Evolutionary conservation across 2,113 vertebrate genomes (phyloP), one percentile per base, ranked within the genome.

Genomic region (Dasyurus viverrinus): DNA sequence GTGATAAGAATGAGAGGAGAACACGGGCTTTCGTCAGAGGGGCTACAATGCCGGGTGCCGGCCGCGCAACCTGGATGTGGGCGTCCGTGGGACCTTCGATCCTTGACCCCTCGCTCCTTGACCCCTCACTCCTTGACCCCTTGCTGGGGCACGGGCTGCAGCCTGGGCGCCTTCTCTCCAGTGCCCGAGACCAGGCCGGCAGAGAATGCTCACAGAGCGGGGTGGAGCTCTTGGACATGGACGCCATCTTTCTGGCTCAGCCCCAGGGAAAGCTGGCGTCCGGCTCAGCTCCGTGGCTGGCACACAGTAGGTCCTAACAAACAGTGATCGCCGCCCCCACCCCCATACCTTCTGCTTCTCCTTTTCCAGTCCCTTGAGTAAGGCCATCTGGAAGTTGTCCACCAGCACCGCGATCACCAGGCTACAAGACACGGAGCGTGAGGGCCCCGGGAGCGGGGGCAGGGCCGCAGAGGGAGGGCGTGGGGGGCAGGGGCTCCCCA

Each of bases 391-490:
- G 97, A 98, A 98, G 93, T 98, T 98, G 48, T 98, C 98, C 19
- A 98, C 98, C 90, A 98, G 93, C 12, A 98, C 98, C 0, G 98
- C 98, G 8, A 98, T 98, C 96, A 98, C 97, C 89, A 98, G 96
- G 96, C 98, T 98, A 68, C 26, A 92, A 90, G 26, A 57, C 23
- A 91, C 3, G 22, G n/a, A 42, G 36, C 36, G 0, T 42, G 68
- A 8, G n/a, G 26, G n/a, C 24, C 16, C 52, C 11, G 91, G 47
- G 57, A 47, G 50, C 26, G 36, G 52, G 24, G 47, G 48, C 25
- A 54, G 30, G 2, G 9, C n/a, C 60, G 91, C 36, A 54, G 48
- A 12, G 47, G 25, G 46, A 47, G 54, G 36, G 53, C 53, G 8
- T 36, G 76, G 57, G n/a, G 25, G 89, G 54, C 90, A 42, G 68